A percentile compares a stretch with the other conserved stretches of the same genome.
phyloP scores from a whole-genome alignment of 2,797 vertebrate genomes.

The Pteropus rufus region DNA sequence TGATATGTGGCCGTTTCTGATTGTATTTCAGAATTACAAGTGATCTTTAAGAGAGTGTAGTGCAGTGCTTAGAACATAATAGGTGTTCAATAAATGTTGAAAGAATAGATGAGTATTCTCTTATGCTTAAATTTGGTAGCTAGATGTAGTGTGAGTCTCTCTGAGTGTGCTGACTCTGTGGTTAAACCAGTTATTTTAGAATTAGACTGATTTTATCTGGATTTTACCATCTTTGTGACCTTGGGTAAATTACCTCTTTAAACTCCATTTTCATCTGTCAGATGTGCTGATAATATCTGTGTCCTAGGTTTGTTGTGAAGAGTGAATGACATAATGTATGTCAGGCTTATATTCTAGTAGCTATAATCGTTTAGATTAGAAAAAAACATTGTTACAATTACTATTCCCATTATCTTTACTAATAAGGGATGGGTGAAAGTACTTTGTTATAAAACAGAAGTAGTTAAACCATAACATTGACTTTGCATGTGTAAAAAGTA shows the following conservation, averaged over 20 bases:
- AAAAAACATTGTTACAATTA: background rate
- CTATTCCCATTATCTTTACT: background rate
- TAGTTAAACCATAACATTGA: background rate
- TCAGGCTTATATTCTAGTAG: background rate
- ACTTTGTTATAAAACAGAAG: slow-evolving; percentile 8
- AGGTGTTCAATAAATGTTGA: background rate
- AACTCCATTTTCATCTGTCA: background rate
- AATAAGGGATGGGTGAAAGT: background rate
- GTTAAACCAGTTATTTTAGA: slow-evolving; percentile 5
- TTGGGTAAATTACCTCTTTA: background rate
- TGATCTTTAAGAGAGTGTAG: background rate
- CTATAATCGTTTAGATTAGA: slow-evolving; percentile 2
- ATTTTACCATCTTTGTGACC: slow-evolving; percentile 8
- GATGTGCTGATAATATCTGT: background rate
- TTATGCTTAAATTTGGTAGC: background rate
- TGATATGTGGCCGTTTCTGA: background rate
- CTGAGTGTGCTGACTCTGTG: background rate
- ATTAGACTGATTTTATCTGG: background rate
- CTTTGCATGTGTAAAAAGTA: background rate
- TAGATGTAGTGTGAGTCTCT: background rate
- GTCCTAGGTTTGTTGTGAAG: background rate
- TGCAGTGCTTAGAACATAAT: background rate
- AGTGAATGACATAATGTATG: background rate
- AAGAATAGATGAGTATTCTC: background rate
- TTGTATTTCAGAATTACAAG: slow-evolving; percentile 11